Conservation (phyloP, 92 coral and sea anemone species). For the Porites cylindrica region DNA sequence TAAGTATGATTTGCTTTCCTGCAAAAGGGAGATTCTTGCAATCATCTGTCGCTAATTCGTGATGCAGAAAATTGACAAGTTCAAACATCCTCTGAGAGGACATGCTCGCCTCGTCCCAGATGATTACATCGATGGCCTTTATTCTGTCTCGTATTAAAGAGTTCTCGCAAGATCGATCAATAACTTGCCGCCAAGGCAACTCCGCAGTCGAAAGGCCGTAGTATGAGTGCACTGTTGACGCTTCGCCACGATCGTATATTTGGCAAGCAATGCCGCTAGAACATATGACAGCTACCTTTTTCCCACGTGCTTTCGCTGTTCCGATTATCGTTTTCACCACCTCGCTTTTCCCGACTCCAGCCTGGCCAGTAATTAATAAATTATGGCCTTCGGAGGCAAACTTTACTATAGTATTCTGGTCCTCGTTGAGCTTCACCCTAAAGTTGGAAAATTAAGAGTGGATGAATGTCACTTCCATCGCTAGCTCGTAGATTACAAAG, state of each 20-base stretch:
- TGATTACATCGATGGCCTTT: slow-evolving; percentile 1
- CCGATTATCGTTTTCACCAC: slow-evolving; percentile 29
- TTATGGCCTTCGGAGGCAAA: too few relatives aligned
- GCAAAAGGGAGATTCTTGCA: slow-evolving; percentile 4
- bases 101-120: slow-evolving; percentile 26
- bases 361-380: too few relatives aligned
- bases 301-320: neutral
- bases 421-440: too few relatives aligned
- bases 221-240: slow-evolving; percentile 62
- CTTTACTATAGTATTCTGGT: too few relatives aligned
- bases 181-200: too few relatives aligned
- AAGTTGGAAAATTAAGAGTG: too few relatives aligned
- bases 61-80: slow-evolving; percentile 40
- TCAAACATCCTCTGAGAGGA: slow-evolving; percentile 24
- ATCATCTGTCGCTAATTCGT: slow-evolving; percentile 9
- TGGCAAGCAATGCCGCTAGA: slow-evolving; percentile 61
- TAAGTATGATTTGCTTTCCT: slow-evolving; percentile 16
- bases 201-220: too few relatives aligned
- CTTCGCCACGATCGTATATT: slow-evolving; percentile 50
- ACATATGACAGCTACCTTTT: slow-evolving; percentile 46
- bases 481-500: too few relatives aligned
- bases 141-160: slow-evolving; percentile 26
- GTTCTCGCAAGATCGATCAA: neutral
- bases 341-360: slow-evolving; percentile 21
- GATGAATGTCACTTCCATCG: too few relatives aligned